These are phyloP conservation scores for Thymallus thymallus DNA, from an alignment of 2,113 vertebrate genomes.

Conservation along the genomic window DNA sequence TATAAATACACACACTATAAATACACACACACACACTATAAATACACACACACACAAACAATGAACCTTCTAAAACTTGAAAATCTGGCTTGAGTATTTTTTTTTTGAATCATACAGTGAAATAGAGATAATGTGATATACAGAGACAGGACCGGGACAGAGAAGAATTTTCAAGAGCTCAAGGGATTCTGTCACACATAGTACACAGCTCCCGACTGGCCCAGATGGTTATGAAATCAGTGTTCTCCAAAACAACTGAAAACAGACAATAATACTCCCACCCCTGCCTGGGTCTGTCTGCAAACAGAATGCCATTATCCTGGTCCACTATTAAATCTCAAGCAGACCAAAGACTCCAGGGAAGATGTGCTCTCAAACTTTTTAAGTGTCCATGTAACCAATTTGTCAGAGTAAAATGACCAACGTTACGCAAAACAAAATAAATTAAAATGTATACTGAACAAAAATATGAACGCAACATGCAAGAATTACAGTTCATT, in stretches of 20 bases:
- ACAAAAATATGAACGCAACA: too few relatives aligned
- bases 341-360: background rate
- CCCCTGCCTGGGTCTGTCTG: background rate
- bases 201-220: background rate
- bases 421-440: too few relatives aligned
- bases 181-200: background rate
- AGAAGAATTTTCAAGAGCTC: background rate
- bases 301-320: background rate
- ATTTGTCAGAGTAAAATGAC: background rate
- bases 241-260: conserved; percentile 9
- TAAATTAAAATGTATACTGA: too few relatives aligned
- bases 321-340: background rate
- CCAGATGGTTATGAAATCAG: background rate
- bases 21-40: too few relatives aligned
- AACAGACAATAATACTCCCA: background rate
- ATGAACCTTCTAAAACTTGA: background rate
- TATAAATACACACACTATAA: too few relatives aligned
- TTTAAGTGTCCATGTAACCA: background rate
- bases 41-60: too few relatives aligned
- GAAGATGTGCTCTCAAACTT: background rate
- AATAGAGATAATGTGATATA: background rate
- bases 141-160: background rate
- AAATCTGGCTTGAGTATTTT: background rate
- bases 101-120: background rate
- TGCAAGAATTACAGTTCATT: too few relatives aligned